Percentiles rank a stretch among this genome's conserved stretches.
Conservation (phyloP, 2,888 invertebrate genomes). For the Tenthredo scrophulariae region DNA sequence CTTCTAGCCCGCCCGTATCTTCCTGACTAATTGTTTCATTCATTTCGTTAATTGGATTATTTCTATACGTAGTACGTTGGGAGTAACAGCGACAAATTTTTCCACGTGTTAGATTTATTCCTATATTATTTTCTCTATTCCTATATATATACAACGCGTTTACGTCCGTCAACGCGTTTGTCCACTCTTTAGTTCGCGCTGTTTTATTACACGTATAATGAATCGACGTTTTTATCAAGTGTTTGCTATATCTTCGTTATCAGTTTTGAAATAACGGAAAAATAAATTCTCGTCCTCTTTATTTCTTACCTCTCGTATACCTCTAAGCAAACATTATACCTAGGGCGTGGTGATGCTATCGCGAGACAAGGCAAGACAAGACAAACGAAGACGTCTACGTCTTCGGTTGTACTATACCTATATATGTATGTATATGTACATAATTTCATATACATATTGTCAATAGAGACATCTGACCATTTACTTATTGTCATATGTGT, state of each 20-base stretch:
- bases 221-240: constrained; percentile 3
- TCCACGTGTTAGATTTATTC: neutral
- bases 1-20: neutral
- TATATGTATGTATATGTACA: neutral
- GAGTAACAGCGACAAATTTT: neutral
- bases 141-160: neutral
- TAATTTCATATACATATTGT: neutral
- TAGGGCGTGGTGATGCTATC: neutral
- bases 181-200: neutral
- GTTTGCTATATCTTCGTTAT: constrained; percentile 7
- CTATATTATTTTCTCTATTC: neutral
- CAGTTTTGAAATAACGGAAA: constrained; percentile 2
- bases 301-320: neutral
- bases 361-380: neutral
- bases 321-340: neutral
- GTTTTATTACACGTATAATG: neutral
- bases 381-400: neutral
- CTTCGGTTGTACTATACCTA: neutral
- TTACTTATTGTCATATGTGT: constrained; percentile 5
- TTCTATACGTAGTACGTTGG: neutral
- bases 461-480: neutral
- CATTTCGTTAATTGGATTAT: constrained; percentile 12
- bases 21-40: constrained; percentile 13
- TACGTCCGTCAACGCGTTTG: neutral
- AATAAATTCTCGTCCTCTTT: neutral